Conservation (phyloP, 1,140 invertebrate genomes). For the Drosophila lacertosa region DNA sequence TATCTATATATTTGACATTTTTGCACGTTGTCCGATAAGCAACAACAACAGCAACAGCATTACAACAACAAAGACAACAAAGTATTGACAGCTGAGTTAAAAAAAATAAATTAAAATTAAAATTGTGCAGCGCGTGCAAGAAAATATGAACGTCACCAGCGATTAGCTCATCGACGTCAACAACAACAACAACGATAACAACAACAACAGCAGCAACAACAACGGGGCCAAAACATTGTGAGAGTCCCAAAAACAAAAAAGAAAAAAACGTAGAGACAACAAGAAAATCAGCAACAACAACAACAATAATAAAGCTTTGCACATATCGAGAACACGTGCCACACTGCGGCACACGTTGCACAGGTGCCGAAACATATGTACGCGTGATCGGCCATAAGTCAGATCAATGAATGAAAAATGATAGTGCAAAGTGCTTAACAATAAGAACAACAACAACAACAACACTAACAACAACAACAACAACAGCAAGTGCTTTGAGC, state of each 20-base stretch:
- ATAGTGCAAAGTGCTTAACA: slow-evolving; percentile 52
- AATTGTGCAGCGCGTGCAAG: slow-evolving; percentile 75
- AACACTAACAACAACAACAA: slow-evolving; percentile 23
- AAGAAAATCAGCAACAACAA: slow-evolving; percentile 42
- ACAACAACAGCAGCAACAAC: slow-evolving; percentile 36
- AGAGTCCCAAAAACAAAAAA: slow-evolving; percentile 33
- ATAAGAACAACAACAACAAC: slow-evolving; percentile 14
- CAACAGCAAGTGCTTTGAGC: slow-evolving; percentile 12
- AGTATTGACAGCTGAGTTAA: slow-evolving; percentile 63
- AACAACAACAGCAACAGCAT: slow-evolving; percentile 11
- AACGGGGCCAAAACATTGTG: slow-evolving; percentile 35
- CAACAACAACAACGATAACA: slow-evolving; percentile 44
- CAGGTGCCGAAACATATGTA: slow-evolving; percentile 75
- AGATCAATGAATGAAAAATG: slow-evolving; percentile 74
- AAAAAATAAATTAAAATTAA: no score
- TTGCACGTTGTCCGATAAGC: slow-evolving; percentile 26
- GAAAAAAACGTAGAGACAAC: slow-evolving; percentile 26
- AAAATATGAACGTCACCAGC: slow-evolving; percentile 66
- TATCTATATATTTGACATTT: slow-evolving; percentile 34
- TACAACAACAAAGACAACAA: slow-evolving; percentile 6
- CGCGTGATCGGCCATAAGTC: slow-evolving; percentile 70
- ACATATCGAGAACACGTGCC: slow-evolving; percentile 73
- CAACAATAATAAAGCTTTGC: slow-evolving; percentile 27
- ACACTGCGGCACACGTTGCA: slow-evolving; percentile 33
- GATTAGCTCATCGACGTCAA: slow-evolving; percentile 75